phyloP scores from a whole-genome alignment of 2,888 invertebrate species.

The Orthosia cruda region DNA sequence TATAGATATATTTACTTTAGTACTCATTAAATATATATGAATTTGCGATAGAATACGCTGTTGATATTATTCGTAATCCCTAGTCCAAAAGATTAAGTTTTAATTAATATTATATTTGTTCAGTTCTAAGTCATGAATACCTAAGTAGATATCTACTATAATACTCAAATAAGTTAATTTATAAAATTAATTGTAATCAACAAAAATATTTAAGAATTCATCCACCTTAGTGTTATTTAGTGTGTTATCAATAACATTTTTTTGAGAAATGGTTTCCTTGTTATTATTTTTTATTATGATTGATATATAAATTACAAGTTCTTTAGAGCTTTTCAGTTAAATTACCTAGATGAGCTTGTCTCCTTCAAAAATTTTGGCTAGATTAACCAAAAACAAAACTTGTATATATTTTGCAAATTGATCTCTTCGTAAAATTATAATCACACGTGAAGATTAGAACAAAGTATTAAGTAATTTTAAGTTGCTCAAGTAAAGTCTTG shows the following conservation, averaged over 20 bases:
- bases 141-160: background rate
- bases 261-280: background rate
- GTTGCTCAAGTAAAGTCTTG: slow-evolving; percentile 62
- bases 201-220: background rate
- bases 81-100: slow-evolving; percentile 14
- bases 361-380: slow-evolving; percentile 3
- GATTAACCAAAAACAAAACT: slow-evolving; percentile 24
- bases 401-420: slow-evolving; percentile 34
- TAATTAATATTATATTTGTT: background rate
- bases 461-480: slow-evolving; percentile 56
- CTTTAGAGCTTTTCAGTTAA: background rate
- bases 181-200: background rate
- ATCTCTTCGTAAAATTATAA: slow-evolving; percentile 19
- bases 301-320: slow-evolving; percentile 2
- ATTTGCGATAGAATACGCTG: background rate
- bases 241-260: background rate
- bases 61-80: background rate
- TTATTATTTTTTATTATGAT: background rate
- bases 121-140: background rate
- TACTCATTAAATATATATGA: background rate
- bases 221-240: background rate
- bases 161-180: background rate
- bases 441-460: slow-evolving; percentile 21
- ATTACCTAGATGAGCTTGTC: background rate
- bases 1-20: too few species aligned